phyloP scores from a whole-genome alignment of 2,888 invertebrate genomes.

The Andrena fulva region DNA sequence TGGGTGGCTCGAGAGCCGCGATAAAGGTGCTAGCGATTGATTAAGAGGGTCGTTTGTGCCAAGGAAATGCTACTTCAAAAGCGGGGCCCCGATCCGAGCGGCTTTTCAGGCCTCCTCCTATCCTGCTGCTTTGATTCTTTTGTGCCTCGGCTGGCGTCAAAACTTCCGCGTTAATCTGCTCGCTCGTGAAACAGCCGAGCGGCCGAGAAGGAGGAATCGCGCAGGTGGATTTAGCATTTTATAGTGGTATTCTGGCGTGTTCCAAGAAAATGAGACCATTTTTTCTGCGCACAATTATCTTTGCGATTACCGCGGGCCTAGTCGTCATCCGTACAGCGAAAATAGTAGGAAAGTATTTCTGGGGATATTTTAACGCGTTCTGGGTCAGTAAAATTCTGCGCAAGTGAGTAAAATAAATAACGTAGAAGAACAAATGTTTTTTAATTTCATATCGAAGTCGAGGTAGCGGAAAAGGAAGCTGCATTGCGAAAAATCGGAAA shows the following conservation, averaged over 20 bases:
- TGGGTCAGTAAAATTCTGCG: too few relatives aligned
- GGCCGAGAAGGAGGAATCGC: conserved; percentile 24
- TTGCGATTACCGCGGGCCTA: neutral
- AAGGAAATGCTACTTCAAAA: conserved; percentile 79
- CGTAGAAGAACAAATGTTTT: too few relatives aligned
- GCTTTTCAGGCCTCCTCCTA: conserved; percentile 63
- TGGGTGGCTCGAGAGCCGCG: conserved; percentile 55
- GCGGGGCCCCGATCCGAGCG: conserved; percentile 60
- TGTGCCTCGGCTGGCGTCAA: conserved; percentile 42
- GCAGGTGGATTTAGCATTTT: conserved; percentile 32
- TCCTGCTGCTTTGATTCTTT: conserved; percentile 50
- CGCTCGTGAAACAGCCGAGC: neutral
- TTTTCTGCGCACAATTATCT: neutral
- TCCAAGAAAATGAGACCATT: neutral
- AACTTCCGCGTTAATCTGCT: conserved; percentile 55
- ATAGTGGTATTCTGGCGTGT: conserved; percentile 26
- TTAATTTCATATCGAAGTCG: too few relatives aligned
- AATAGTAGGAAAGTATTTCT: neutral
- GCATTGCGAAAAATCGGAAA: too few relatives aligned
- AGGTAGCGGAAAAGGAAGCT: too few relatives aligned
- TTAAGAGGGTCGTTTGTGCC: conserved; percentile 82
- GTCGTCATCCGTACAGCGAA: neutral
- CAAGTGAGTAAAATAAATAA: too few relatives aligned
- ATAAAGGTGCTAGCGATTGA: conserved; percentile 81
- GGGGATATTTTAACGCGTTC: neutral